Evolutionary conservation across 2,888 invertebrate genomes (phyloP).

Genomic region (Phanerotoma sp.): DNA sequence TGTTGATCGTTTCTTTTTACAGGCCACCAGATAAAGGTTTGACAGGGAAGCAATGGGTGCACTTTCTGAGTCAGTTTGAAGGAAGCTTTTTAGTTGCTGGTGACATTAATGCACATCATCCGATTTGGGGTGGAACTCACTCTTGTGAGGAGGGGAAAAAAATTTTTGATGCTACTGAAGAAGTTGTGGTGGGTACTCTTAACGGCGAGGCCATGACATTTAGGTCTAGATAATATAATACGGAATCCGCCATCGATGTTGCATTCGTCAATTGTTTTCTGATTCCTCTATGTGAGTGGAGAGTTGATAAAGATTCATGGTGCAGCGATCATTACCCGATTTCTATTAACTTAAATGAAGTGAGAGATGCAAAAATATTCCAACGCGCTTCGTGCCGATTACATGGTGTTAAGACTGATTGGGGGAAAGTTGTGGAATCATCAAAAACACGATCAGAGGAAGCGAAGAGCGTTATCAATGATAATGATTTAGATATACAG

Average conservation of each 20-base stretch:
- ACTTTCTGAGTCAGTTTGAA: not conserved
- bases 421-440: not conserved
- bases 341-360: not conserved
- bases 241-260: too few relatives aligned
- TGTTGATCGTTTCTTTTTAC: constrained; percentile 8
- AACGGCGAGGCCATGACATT: too few relatives aligned
- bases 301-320: not conserved
- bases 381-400: not conserved
- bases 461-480: too few relatives aligned
- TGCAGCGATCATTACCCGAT: constrained; percentile 9
- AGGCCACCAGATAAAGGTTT: constrained; percentile 1
- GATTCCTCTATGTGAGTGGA: too few relatives aligned
- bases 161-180: too few relatives aligned
- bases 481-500: not conserved
- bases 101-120: constrained; percentile 5
- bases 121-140: too few relatives aligned
- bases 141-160: too few relatives aligned
- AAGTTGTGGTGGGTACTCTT: too few relatives aligned
- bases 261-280: too few relatives aligned
- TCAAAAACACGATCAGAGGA: too few relatives aligned
- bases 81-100: constrained; percentile 6
- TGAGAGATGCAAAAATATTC: not conserved
- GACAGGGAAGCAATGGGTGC: not conserved
- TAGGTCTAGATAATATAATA: too few relatives aligned
- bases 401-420: not conserved